Evolutionary conservation across 1,140 invertebrate genomes (phyloP), one percentile per base, ranked within the genome.

Genomic region (Drosophila busckii): DNA sequence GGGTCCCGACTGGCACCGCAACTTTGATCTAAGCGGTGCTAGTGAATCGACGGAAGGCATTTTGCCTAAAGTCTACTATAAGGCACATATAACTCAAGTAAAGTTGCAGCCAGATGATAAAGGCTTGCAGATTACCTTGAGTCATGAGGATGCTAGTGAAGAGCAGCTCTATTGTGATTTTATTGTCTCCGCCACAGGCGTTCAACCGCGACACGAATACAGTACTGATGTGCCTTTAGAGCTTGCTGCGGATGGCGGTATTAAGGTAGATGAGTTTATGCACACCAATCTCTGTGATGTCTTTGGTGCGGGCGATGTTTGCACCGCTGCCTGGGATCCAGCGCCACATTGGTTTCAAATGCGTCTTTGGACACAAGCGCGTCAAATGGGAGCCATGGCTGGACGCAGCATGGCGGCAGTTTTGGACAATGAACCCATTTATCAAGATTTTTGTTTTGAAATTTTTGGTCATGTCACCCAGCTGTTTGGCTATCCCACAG

Each of bases 361-460:
- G 93, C 90, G 97, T 35, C 87, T 99, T 1, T 99, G 98, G 98
- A 97, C 96, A 3, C 98, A 99, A 89, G 98, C 98, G 0, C 88
- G 96, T 55, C 97, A 98, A 88, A 99, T 99, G 97, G 98, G 97
- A 6, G 90, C 90, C 28, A 98, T 97, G 89, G 96, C 94, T 8
- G 97, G 95, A 0, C 94, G 96, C 87, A 93, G 93, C 53, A 99
- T 99, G 95, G 89, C 92, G 54, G 92, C 91, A 2, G 88, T 88
- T 35, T 70, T 90, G 1, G 89, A 87, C 10, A 88, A 90, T 7
- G 92, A 95, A 88, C 88, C 90, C 50, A 90, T 94, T 13, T 87
- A 93, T 22, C 92, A 94, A 89, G 97, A 98, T 87, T 97, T 98
- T 88, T 97, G 95, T 87, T 99, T 99, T 89, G 98, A 99, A 89